Percentiles rank a stretch among this genome's conserved stretches.
phyloP scores from a whole-genome alignment of 1,140 invertebrate species.

The Melitaea cinxia region DNA sequence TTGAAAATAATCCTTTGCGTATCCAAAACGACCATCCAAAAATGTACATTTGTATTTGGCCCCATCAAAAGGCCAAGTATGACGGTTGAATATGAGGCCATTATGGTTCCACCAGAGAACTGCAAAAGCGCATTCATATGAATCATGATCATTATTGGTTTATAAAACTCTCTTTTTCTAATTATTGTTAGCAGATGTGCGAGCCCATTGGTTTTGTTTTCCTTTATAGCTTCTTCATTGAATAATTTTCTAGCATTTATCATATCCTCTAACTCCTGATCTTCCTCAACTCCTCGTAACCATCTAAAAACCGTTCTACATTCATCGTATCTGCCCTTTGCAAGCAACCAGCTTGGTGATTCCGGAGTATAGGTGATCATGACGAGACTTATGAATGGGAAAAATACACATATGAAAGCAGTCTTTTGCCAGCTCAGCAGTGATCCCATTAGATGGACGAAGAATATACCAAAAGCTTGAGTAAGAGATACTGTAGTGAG shows the following conservation, averaged over 20 bases:
- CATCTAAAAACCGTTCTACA: slow-evolving; percentile 75
- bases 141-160: slow-evolving; percentile 62
- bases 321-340: slow-evolving; percentile 73
- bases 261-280: slow-evolving; percentile 63
- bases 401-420: slow-evolving; percentile 74
- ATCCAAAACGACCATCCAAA: slow-evolving; percentile 84
- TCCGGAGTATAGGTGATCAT: slow-evolving; percentile 83
- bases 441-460: slow-evolving; percentile 82
- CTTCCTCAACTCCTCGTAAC: slow-evolving; percentile 72
- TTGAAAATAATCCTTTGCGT: slow-evolving; percentile 81
- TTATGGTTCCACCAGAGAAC: slow-evolving; percentile 61
- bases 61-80: slow-evolving; percentile 80
- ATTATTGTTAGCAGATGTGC: slow-evolving; percentile 38
- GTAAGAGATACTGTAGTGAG: slow-evolving; percentile 78
- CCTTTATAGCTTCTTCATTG: slow-evolving; percentile 32
- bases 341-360: slow-evolving; percentile 85
- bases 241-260: slow-evolving; percentile 52
- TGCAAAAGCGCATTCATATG: slow-evolving; percentile 54
- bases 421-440: slow-evolving; percentile 81
- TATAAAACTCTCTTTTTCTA: slow-evolving; percentile 60
- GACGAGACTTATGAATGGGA: slow-evolving; percentile 74
- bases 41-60: slow-evolving; percentile 80
- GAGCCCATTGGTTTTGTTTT: slow-evolving; percentile 29
- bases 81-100: slow-evolving; percentile 86
- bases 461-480: slow-evolving; percentile 79